Evolutionary conservation across 2,888 invertebrate species (phyloP).

Genomic region (Teleiodes luculella): DNA sequence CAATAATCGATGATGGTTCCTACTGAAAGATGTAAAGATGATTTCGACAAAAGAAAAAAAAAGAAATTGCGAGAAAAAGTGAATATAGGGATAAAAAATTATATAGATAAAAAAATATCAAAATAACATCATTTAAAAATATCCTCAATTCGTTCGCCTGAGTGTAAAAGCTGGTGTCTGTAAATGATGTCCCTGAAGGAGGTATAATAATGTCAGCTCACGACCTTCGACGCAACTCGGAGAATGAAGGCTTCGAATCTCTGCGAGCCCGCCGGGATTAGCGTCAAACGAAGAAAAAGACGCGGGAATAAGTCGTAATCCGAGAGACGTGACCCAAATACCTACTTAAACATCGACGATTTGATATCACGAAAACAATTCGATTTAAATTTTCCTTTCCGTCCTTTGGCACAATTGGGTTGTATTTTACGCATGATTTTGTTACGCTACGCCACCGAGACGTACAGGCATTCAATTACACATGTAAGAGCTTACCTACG

Average conservation of each 20-base stretch:
- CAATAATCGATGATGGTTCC: too few species aligned
- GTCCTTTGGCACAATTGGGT: constrained; percentile 49
- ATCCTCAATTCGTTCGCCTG: background rate
- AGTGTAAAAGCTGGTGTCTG: constrained; percentile 1
- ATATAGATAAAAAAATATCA: too few species aligned
- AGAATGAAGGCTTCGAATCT: constrained; percentile 50
- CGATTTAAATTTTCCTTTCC: constrained; percentile 60
- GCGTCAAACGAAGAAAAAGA: constrained; percentile 76
- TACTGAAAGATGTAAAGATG: too few species aligned
- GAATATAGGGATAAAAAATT: too few species aligned
- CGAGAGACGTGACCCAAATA: constrained; percentile 75
- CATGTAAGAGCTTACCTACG: too few species aligned
- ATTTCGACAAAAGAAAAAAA: too few species aligned
- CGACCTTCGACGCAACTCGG: constrained; percentile 50
- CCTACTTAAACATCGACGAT: constrained; percentile 71
- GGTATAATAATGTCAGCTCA: constrained; percentile 25
- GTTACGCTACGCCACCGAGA: too few species aligned
- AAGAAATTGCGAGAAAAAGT: too few species aligned
- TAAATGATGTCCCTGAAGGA: constrained; percentile 23
- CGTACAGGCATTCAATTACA: too few species aligned
- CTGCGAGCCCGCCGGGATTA: constrained; percentile 67
- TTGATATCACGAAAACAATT: constrained; percentile 73
- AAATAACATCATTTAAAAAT: too few species aligned
- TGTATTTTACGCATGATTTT: constrained; percentile 45
- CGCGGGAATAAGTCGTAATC: constrained; percentile 74